Evolutionary conservation across 2,113 vertebrate species (phyloP).

Genomic region (Ellobius talpinus): DNA sequence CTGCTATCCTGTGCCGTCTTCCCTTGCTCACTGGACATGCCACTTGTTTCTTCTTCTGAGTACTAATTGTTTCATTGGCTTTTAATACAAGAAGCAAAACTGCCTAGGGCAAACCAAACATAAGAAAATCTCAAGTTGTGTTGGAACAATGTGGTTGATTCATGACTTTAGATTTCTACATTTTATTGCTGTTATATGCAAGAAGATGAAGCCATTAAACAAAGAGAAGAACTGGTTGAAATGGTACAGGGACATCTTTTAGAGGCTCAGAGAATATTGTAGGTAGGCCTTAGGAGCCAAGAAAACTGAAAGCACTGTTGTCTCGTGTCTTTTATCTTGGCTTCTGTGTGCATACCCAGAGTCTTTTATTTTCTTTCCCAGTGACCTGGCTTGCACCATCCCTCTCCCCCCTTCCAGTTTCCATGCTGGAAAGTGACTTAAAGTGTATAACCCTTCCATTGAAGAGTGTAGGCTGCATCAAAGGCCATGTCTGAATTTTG

Average conservation of each 20-base stretch:
- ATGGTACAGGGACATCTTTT: neutral
- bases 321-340: constrained; percentile 4
- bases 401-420: rapidly evolving
- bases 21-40: neutral
- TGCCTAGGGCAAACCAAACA: neutral
- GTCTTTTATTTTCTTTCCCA: neutral
- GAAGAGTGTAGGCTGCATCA: neutral
- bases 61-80: neutral
- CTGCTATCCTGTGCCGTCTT: neutral
- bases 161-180: neutral
- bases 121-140: constrained; percentile 16
- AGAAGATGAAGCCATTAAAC: neutral
- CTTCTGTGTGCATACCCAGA: neutral
- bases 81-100: constrained; percentile 2
- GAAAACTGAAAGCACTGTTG: neutral
- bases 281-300: neutral
- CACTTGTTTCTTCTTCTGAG: neutral
- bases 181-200: constrained; percentile 2
- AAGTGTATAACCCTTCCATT: neutral
- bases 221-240: constrained; percentile 27
- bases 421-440: neutral
- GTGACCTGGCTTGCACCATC: neutral
- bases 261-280: neutral
- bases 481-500: neutral
- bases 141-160: neutral